Evolutionary conservation across 2,797 vertebrate species (phyloP), one percentile per base, ranked within the genome.

Genomic region (Hyperoplus lanceolatus): DNA sequence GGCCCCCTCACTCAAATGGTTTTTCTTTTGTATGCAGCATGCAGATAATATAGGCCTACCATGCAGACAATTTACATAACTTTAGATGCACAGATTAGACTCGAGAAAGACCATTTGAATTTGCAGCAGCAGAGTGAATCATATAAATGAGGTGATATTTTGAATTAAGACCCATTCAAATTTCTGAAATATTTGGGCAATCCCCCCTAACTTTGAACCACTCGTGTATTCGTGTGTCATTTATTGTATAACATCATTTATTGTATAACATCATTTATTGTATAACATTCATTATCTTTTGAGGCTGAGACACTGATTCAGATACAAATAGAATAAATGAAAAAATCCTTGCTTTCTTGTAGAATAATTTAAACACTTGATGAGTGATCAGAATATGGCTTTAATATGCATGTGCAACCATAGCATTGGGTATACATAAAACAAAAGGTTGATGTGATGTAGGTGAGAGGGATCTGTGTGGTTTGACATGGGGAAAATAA

Each of bases 401-500:
- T 50, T 42, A 41, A 1, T 45, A 61, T 48, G 18, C n/a, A 18
- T 45, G 45, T 36, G 10, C 21, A 13, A 1, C 3, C 15, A 8
- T 42, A 51, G 7, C 0, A 9, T 5, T 0, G 29, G 10, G 45
- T 46, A 14, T 39, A 41, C 1, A 57, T 65, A 1, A 43, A 43
- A 12, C n/a, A n/a, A 57, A 18, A 43, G 56, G 21, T 3, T 41
- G 54, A 2, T 2, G 38, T 53, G 18, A 71, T 2, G 29, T n/a
- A 51, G 64, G 45, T 43, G 21, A 65, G 13, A 70, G 36, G 13
- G 3, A 50, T 45, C 4, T 6, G 14, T 69, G 13, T 12, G 16
- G 12, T 49, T 8, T 54, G n/a, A 54, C 39, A 21, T 51, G 75
- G 50, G 48, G 60, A 54, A 61, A 53, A 45, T 45, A 68, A 75